Evolutionary conservation across 2,888 invertebrate genomes (phyloP).

Genomic region (Xestia sexstrigata): DNA sequence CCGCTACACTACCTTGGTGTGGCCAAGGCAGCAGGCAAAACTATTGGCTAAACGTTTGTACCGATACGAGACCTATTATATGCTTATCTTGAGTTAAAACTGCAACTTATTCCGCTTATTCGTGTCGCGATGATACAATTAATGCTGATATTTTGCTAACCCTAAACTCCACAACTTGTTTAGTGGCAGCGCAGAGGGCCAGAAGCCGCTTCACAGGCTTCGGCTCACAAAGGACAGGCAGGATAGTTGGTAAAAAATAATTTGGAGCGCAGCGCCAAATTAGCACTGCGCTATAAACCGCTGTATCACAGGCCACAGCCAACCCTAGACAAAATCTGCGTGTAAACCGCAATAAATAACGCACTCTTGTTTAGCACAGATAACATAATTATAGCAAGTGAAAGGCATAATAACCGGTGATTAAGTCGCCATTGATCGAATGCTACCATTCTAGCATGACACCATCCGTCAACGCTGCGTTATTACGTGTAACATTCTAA

Average conservation of each 20-base stretch:
- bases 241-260: neutral
- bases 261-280: too few relatives aligned
- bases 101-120: neutral
- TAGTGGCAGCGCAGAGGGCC: neutral
- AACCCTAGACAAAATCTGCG: neutral
- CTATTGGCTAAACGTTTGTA: too few relatives aligned
- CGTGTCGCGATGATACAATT: neutral
- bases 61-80: neutral
- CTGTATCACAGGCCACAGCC: neutral
- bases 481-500: slow-evolving; percentile 49
- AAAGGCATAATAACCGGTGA: slow-evolving; percentile 60
- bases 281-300: neutral
- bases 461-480: slow-evolving; percentile 37
- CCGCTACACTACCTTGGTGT: neutral
- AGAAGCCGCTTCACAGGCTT: neutral
- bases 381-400: slow-evolving; percentile 58
- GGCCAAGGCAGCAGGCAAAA: neutral
- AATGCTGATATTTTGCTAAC: neutral
- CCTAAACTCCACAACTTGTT: neutral
- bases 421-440: slow-evolving; percentile 42
- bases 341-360: slow-evolving; percentile 22
- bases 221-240: neutral
- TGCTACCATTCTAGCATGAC: slow-evolving; percentile 52
- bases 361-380: slow-evolving; percentile 44
- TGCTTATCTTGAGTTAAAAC: neutral